phyloP scores from a whole-genome alignment of 2,113 vertebrate species.

The Balaeniceps rex region DNA sequence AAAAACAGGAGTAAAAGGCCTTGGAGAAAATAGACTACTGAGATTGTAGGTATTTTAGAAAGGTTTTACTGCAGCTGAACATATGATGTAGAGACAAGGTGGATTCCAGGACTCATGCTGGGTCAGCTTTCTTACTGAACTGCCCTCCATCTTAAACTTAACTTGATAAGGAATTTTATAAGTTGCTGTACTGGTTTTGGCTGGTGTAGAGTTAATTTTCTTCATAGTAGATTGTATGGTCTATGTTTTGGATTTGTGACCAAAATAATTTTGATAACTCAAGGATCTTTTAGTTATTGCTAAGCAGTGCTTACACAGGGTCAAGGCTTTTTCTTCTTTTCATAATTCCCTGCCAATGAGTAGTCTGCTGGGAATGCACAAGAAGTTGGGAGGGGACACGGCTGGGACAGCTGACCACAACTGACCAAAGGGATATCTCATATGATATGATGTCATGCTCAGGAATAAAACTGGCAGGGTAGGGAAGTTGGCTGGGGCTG shows the following conservation, averaged over 20 bases:
- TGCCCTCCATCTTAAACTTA: background rate
- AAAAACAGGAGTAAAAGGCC: background rate
- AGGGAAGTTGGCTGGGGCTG: background rate
- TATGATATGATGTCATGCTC: accelerated
- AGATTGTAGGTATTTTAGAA: background rate
- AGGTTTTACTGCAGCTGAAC: background rate
- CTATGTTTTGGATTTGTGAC: background rate
- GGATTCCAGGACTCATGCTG: background rate
- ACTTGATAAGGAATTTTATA: background rate
- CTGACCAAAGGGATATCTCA: background rate
- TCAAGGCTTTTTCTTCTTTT: background rate
- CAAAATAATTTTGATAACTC: background rate
- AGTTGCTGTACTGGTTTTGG: background rate
- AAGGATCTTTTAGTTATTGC: background rate
- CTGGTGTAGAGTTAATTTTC: background rate
- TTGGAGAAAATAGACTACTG: background rate
- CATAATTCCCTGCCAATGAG: accelerated
- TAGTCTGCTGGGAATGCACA: background rate
- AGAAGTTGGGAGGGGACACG: background rate
- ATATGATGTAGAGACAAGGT: background rate
- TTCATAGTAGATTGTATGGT: background rate
- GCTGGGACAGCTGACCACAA: background rate
- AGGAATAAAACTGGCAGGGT: background rate
- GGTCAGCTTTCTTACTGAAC: background rate
- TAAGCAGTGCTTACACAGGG: background rate